Evolutionary conservation across 2,113 vertebrate genomes (phyloP), one percentile per base, ranked within the genome.

Genomic region (Machaerirhynchus nigripectus): DNA sequence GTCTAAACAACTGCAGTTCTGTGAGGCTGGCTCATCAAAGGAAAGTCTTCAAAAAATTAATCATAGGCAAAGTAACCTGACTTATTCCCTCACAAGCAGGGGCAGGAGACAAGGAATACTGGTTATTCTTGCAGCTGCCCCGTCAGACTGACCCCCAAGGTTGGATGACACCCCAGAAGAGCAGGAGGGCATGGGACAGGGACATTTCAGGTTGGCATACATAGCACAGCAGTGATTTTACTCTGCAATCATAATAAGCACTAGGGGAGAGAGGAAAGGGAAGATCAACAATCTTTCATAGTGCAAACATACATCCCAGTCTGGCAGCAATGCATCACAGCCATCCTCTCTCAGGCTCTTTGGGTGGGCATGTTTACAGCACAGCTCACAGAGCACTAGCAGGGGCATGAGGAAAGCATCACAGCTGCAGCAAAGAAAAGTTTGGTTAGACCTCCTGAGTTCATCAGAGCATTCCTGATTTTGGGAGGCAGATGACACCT

Each of bases 321-420:
- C 88, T 94, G 79, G 79, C 76, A 96, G 88, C 90, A 90, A 68
- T 73, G 61, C 70, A 71, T 84, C 59, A 42, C 82, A 94, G 79
- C 33, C 44, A 85, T 92, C 44, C 37, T 88, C 75, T 95, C 90
- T 81, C 83, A 87, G 90, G 77, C 96, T 95, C 86, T 96, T 90
- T 95, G 95, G 93, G 95, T 97, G 96, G 96, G 90, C 91, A 83
- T 91, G 78, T 97, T 97, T 96, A 95, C 84, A 95, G 49, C 89
- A 88, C n/a, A 76, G 69, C 94, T 28, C 50, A 40, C 71, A 60
- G 60, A 96, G 68, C 71, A 31, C 47, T 53, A 78, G 52, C 87
- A 84, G 49, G 82, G 64, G 64, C 84, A 94, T 89, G 73, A 95
- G 89, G 95, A 95, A 95, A 97, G 71, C 87, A 95, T 95, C 93